phyloP scores from a whole-genome alignment of 2,888 invertebrate species.

The Sicus ferrugineus region DNA sequence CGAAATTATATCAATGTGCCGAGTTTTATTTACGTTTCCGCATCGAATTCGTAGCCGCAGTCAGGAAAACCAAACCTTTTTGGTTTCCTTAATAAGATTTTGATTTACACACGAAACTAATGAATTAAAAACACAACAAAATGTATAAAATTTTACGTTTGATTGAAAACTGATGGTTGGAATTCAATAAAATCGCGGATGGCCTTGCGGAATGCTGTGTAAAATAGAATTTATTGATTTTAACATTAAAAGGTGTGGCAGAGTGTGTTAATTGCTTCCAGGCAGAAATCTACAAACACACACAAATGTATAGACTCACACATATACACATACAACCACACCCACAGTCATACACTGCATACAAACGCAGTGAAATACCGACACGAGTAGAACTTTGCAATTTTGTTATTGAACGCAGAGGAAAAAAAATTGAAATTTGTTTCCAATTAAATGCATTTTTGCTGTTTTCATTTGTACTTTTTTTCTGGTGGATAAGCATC shows the following conservation, averaged over 20 bases:
- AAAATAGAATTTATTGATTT: background rate
- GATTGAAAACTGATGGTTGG: background rate
- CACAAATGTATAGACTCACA: background rate
- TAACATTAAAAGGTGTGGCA: background rate
- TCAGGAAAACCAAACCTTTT: no score
- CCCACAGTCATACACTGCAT: background rate
- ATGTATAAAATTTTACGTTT: background rate
- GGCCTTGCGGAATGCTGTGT: background rate
- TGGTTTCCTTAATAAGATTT: background rate
- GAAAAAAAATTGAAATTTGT: conserved; percentile 12
- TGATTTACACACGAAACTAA: background rate
- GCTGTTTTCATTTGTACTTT: background rate
- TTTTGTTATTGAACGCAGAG: background rate
- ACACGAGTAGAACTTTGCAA: background rate
- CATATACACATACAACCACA: no score
- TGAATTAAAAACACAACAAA: background rate
- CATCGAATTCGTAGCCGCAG: no score
- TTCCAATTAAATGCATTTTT: background rate
- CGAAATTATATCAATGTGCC: no score
- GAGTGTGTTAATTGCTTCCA: background rate
- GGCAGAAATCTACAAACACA: background rate
- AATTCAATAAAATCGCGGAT: background rate
- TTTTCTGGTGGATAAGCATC: no score
- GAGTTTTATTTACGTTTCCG: no score
- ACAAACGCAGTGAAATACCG: background rate